phyloP scores from a whole-genome alignment of 2,888 invertebrate genomes.

The Peribatodes rhomboidaria region DNA sequence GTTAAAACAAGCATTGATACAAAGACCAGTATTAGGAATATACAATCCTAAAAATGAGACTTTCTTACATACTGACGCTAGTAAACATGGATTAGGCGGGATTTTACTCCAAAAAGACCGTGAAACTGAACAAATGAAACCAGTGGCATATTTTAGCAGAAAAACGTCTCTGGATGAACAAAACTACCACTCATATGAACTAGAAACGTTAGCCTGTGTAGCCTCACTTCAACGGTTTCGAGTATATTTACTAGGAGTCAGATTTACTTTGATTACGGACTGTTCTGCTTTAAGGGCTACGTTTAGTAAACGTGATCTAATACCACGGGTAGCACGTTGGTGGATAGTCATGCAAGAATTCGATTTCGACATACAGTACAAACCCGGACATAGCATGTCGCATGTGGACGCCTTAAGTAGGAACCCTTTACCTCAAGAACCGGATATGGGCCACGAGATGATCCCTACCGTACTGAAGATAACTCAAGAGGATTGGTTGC shows the following conservation, averaged over 20 bases:
- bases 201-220: conserved; percentile 5
- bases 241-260: conserved; percentile 2
- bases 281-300: not conserved
- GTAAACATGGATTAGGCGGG: not conserved
- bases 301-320: not conserved
- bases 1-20: not conserved
- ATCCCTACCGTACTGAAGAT: too few species aligned
- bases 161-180: not conserved
- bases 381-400: not conserved
- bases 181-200: not conserved
- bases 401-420: conserved; percentile 5
- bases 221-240: not conserved
- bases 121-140: not conserved
- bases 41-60: not conserved
- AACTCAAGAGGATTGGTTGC: too few species aligned
- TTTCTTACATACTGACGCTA: conserved; percentile 1
- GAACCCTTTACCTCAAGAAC: not conserved
- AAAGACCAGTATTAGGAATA: not conserved
- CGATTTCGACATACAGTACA: not conserved
- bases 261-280: conserved; percentile 8
- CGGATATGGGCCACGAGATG: not conserved
- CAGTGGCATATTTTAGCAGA: not conserved
- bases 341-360: not conserved
- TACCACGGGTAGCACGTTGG: too few species aligned
- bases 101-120: not conserved